phyloP scores from a whole-genome alignment of 1,140 invertebrate species.

The Galleria mellonella region DNA sequence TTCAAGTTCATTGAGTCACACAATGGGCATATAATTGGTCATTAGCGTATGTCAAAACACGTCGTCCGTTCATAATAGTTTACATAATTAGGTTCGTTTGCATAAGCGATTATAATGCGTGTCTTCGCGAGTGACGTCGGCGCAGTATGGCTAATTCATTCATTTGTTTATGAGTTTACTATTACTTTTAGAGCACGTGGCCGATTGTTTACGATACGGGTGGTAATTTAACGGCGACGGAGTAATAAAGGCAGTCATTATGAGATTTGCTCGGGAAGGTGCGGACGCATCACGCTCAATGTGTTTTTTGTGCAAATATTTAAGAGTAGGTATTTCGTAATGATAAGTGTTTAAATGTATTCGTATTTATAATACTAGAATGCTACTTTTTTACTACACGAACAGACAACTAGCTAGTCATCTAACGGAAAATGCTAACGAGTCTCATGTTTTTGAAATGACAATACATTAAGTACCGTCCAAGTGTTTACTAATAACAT shows the following conservation, averaged over 20 bases:
- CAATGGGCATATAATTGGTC: constrained; percentile 65
- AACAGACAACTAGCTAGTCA: no score
- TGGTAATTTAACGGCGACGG: constrained; percentile 39
- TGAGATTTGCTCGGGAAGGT: constrained; percentile 17
- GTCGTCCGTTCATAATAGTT: constrained; percentile 55
- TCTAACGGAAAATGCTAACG: no score
- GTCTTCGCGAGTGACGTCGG: constrained; percentile 56
- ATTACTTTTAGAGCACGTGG: constrained; percentile 49
- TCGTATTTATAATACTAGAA: no score
- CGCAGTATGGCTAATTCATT: constrained; percentile 57
- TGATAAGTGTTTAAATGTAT: no score
- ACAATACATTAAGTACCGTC: no score
- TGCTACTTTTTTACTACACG: no score
- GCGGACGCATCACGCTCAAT: constrained; percentile 6
- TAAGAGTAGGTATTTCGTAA: no score
- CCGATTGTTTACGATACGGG: constrained; percentile 34
- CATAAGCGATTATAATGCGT: constrained; percentile 68
- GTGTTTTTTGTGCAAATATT: no score
- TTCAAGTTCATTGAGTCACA: constrained; percentile 66
- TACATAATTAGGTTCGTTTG: constrained; percentile 69
- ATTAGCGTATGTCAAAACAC: constrained; percentile 67
- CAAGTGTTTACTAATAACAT: not conserved
- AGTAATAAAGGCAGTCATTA: constrained; percentile 43
- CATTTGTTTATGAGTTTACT: constrained; percentile 61
- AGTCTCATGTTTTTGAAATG: no score